Conservation (phyloP, 2,797 vertebrate genomes). For the Eidolon dupreanum region DNA sequence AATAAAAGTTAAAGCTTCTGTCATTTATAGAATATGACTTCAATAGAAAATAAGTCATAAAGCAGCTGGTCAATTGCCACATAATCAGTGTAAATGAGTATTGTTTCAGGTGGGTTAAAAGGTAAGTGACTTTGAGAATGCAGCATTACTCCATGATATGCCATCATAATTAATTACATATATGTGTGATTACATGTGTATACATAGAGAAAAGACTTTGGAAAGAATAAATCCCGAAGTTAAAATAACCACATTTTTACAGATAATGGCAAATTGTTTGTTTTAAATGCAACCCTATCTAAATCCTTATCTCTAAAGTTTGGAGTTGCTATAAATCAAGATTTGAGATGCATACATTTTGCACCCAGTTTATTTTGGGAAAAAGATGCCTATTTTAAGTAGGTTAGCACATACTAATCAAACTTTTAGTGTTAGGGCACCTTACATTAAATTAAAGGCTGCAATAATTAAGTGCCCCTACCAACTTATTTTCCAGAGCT, state of each 20-base stretch:
- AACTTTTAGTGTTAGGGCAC: not conserved
- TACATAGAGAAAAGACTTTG: not conserved
- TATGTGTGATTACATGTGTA: constrained; percentile 22
- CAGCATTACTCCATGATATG: constrained; percentile 39
- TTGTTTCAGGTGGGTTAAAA: constrained; percentile 49
- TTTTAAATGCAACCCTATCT: constrained; percentile 59
- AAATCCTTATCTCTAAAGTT: constrained; percentile 72
- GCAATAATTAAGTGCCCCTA: constrained; percentile 8
- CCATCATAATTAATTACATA: constrained; percentile 65
- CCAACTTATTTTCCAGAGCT: not conserved
- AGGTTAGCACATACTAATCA: constrained; percentile 61
- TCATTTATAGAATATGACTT: constrained; percentile 80
- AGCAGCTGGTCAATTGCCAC: constrained; percentile 79
- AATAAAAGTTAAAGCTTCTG: constrained; percentile 85
- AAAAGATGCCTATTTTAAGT: constrained; percentile 53
- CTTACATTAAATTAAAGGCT: constrained; percentile 25
- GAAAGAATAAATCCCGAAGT: constrained; percentile 51
- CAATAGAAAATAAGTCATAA: constrained; percentile 82
- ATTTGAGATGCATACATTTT: constrained; percentile 36
- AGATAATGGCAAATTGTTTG: constrained; percentile 43
- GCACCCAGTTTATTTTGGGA: constrained; percentile 31
- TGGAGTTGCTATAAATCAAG: constrained; percentile 45
- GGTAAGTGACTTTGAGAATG: constrained; percentile 19
- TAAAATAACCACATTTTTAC: constrained; percentile 48
- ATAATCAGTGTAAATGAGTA: constrained; percentile 67